These are phyloP conservation scores for Drosophila anomalata DNA, from an alignment of 2,888 invertebrate genomes.

Conservation along the genomic window DNA sequence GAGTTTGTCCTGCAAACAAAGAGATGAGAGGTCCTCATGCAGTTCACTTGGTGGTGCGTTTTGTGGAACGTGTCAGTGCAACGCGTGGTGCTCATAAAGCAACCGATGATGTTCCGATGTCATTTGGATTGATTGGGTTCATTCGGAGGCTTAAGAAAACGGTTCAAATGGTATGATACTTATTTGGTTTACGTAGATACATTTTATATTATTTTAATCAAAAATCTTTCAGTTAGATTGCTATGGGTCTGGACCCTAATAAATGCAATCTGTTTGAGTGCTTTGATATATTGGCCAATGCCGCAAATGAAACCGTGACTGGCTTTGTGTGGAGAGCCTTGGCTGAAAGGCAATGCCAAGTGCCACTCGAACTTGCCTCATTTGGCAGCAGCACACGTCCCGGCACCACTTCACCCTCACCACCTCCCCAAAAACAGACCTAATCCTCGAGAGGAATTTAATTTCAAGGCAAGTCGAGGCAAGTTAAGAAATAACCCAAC, in stretches of 20 bases:
- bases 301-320: constrained; percentile 46
- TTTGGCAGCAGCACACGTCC: constrained; percentile 72
- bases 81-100: constrained; percentile 61
- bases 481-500: constrained; percentile 69
- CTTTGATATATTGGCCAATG: constrained; percentile 59
- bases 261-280: constrained; percentile 70
- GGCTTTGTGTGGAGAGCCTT: constrained; percentile 17
- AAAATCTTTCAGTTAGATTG: constrained; percentile 2
- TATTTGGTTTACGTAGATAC: too few species aligned
- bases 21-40: constrained; percentile 2
- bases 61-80: constrained; percentile 69
- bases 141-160: neutral
- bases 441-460: constrained; percentile 43
- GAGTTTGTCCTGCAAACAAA: constrained; percentile 37
- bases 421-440: neutral
- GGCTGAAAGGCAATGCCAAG: constrained; percentile 34
- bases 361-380: constrained; percentile 53
- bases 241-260: constrained; percentile 40
- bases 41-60: constrained; percentile 10
- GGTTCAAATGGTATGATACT: neutral
- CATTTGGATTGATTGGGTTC: neutral
- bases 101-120: constrained; percentile 17
- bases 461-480: constrained; percentile 64
- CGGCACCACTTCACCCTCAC: neutral
- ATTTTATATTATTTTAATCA: neutral